A percentile compares a stretch with the other conserved stretches of the same genome.
Conservation (phyloP, 2,113 vertebrate species). For the Malaclemys terrapin region DNA sequence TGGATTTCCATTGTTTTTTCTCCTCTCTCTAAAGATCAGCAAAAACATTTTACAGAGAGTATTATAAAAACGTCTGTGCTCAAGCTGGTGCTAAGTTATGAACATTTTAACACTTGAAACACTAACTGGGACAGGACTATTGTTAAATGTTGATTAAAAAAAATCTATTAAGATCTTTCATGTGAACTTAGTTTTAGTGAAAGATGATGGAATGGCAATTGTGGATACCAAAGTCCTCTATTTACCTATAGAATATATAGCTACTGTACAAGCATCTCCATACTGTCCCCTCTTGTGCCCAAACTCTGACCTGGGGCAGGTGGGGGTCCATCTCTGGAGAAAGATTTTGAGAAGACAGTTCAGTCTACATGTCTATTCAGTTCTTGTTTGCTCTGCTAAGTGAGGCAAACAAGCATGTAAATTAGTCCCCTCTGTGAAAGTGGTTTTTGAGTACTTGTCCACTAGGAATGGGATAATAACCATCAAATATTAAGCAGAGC, state of each 20-base stretch:
- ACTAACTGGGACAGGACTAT: background rate
- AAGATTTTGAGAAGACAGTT: fast-evolving
- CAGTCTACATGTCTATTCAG: background rate
- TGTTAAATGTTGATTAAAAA: background rate
- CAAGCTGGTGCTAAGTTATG: background rate
- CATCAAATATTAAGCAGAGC: background rate
- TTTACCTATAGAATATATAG: background rate
- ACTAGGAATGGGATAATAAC: fast-evolving
- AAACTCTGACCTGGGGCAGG: background rate
- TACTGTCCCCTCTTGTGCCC: background rate
- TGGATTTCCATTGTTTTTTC: background rate
- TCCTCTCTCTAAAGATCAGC: background rate
- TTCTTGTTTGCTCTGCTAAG: background rate
- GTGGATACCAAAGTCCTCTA: background rate
- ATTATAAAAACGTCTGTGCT: background rate
- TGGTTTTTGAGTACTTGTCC: background rate
- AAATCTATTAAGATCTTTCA: background rate
- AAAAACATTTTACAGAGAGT: background rate
- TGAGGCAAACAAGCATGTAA: fast-evolving
- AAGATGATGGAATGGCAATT: background rate
- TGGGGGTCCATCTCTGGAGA: background rate
- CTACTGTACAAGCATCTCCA: background rate
- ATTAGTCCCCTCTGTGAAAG: fast-evolving
- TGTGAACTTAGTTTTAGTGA: background rate
- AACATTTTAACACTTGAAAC: background rate